phyloP scores from a whole-genome alignment of 2,113 vertebrate genomes.

The Rhinolophus ferrumequinum region DNA sequence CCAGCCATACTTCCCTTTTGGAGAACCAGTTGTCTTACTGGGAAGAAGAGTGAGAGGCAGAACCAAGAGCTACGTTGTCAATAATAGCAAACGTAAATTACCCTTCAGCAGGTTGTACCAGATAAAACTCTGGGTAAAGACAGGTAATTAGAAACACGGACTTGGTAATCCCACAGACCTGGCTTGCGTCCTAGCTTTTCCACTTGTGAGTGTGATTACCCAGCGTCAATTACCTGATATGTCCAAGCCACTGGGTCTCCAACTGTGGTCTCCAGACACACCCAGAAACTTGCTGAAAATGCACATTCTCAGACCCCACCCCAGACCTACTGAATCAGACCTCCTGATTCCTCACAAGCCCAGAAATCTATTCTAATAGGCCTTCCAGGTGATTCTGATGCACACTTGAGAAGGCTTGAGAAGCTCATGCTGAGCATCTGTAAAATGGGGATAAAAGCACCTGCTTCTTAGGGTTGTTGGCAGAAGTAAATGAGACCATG shows the following conservation, averaged over 20 bases:
- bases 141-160: background rate
- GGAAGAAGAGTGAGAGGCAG: background rate
- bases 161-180: background rate
- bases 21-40: background rate
- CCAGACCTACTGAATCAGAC: background rate
- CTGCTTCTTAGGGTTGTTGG: background rate
- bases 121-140: background rate
- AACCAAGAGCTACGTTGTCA: background rate
- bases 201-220: background rate
- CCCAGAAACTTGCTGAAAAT: background rate
- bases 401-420: background rate
- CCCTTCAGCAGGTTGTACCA: background rate
- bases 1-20: background rate
- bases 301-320: background rate
- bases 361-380: background rate
- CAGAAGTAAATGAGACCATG: background rate
- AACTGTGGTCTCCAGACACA: background rate
- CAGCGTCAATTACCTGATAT: background rate
- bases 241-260: background rate
- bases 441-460: background rate
- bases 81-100: background rate
- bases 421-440: background rate
- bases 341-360: background rate
- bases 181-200: background rate
- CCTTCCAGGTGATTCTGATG: background rate